Evolutionary conservation across 2,113 vertebrate genomes (phyloP).

Genomic region (Scatophagus argus): DNA sequence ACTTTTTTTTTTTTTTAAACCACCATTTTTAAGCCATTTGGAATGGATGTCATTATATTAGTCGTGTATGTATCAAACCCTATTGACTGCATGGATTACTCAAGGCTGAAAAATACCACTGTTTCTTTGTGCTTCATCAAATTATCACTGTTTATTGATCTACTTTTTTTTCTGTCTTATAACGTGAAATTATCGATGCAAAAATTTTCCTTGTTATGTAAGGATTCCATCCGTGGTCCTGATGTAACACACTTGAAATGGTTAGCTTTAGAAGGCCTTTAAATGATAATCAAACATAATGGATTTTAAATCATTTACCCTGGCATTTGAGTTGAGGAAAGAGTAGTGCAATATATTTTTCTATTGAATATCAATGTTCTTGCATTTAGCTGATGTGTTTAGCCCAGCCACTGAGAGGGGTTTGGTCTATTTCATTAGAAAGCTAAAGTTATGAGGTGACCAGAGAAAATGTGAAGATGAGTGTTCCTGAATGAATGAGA

Average conservation of each 20-base stretch:
- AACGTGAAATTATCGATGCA: slow-evolving; percentile 62
- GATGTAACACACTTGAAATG: slow-evolving; percentile 67
- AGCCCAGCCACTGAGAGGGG: slow-evolving; percentile 58
- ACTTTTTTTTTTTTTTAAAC: slow-evolving; percentile 21
- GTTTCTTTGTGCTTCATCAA: slow-evolving; percentile 61
- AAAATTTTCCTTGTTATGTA: slow-evolving; percentile 49
- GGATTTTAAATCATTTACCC: slow-evolving; percentile 63
- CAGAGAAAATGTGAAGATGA: slow-evolving; percentile 68
- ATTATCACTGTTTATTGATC: slow-evolving; percentile 50
- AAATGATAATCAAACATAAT: slow-evolving; percentile 63
- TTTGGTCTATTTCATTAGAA: slow-evolving; percentile 62
- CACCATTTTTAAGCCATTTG: slow-evolving; percentile 52
- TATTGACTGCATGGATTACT: slow-evolving; percentile 77
- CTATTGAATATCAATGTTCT: slow-evolving; percentile 78
- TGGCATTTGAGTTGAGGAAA: slow-evolving; percentile 76
- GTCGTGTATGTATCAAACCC: slow-evolving; percentile 66
- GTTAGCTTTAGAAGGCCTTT: slow-evolving; percentile 64
- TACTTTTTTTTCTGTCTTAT: slow-evolving; percentile 45
- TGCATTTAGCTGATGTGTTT: slow-evolving; percentile 72
- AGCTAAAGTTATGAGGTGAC: slow-evolving; percentile 54
- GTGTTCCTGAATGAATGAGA: slow-evolving; percentile 55
- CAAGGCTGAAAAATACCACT: slow-evolving; percentile 70
- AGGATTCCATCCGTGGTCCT: slow-evolving; percentile 62
- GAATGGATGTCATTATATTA: slow-evolving; percentile 62
- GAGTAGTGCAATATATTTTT: slow-evolving; percentile 87